Percentiles rank a stretch among this genome's conserved stretches.
Conservation (phyloP, 2,113 vertebrate species). For the Planiliza haematocheilus region DNA sequence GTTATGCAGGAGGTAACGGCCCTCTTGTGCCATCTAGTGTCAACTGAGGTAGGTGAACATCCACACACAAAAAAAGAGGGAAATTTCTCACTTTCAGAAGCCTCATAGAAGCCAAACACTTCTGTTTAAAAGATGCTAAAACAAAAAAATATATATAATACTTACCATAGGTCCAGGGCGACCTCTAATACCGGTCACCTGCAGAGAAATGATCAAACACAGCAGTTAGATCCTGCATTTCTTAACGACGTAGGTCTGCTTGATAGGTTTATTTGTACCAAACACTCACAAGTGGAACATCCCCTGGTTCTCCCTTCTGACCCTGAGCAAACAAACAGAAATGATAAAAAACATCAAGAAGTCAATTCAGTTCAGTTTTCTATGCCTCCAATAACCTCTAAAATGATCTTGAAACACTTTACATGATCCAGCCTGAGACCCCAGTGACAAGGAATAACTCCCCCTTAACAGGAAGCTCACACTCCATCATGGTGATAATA, state of each 20-base stretch:
- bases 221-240: neutral
- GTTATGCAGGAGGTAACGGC: conserved; percentile 44
- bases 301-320: conserved; percentile 96
- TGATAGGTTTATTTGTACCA: neutral
- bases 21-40: conserved; percentile 81
- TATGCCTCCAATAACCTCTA: no score
- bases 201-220: conserved; percentile 5
- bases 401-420: no score
- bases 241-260: rapidly evolving
- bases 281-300: conserved; percentile 91
- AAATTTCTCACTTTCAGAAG: no score
- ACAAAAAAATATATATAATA: conserved; percentile 19
- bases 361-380: no score
- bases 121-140: no score
- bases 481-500: neutral
- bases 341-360: neutral
- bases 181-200: conserved; percentile 94
- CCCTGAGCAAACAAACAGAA: conserved; percentile 82
- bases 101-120: no score
- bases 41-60: conserved; percentile 20
- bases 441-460: no score
- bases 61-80: no score
- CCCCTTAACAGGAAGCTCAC: no score
- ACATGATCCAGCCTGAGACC: no score
- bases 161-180: conserved; percentile 92